Percentiles rank a stretch among this genome's conserved stretches.
Evolutionary conservation across 2,888 invertebrate genomes (phyloP).

Genomic region (Schizaphis graminum): DNA sequence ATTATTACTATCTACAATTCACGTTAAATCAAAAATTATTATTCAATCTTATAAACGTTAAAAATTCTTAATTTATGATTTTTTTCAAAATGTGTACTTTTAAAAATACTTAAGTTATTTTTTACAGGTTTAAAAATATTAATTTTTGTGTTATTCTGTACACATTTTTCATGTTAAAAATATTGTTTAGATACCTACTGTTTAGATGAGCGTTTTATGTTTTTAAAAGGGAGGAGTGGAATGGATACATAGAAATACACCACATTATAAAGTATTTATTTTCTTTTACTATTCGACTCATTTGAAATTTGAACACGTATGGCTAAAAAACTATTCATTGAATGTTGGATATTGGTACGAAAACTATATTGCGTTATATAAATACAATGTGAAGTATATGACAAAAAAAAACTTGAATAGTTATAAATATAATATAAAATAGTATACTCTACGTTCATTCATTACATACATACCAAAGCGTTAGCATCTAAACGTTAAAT

Average conservation of each 20-base stretch:
- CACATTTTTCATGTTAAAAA: background rate
- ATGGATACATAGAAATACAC: background rate
- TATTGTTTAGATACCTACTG: background rate
- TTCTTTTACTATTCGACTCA: background rate
- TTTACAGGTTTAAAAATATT: background rate
- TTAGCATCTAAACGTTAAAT: background rate
- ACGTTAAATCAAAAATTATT: background rate
- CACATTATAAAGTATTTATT: background rate
- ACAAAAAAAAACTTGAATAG: background rate
- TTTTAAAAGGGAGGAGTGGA: background rate
- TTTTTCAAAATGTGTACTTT: background rate
- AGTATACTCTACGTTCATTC: background rate
- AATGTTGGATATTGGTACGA: background rate
- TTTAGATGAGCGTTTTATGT: background rate
- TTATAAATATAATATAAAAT: background rate
- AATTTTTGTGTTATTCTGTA: background rate
- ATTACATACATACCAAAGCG: background rate
- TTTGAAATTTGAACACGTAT: background rate
- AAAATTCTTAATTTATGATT: background rate
- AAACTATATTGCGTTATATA: background rate
- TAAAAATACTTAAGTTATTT: background rate
- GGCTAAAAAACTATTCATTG: background rate
- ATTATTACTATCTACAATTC: background rate
- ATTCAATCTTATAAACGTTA: background rate
- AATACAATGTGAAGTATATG: background rate